Percentiles rank a stretch among this genome's conserved stretches.
phyloP scores from a whole-genome alignment of 2,888 invertebrate genomes.

The Platerodrilus igneus region DNA sequence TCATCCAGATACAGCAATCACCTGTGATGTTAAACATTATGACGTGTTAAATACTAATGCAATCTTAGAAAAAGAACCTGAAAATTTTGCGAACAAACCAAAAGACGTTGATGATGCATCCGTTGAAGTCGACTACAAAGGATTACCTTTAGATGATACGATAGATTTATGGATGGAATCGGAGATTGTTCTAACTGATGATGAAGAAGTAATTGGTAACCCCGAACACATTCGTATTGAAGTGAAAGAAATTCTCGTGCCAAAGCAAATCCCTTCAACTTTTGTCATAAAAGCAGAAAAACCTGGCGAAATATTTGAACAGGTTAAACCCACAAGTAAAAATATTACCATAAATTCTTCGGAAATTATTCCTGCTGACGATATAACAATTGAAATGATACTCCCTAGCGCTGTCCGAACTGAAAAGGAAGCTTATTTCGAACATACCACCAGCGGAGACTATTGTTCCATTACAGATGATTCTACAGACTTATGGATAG shows the following conservation, averaged over 20 bases:
- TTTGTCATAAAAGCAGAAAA: no score
- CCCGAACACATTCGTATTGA: background rate
- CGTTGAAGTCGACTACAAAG: constrained; percentile 30
- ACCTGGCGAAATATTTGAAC: no score
- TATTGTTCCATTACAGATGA: constrained; percentile 4
- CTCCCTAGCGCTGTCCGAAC: no score
- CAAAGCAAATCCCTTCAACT: background rate
- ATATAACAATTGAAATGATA: no score
- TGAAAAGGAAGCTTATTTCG: background rate
- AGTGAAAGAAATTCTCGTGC: background rate
- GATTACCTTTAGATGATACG: constrained; percentile 30
- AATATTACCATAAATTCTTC: no score
- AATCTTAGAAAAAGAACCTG: no score
- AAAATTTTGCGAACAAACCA: no score
- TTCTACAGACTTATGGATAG: constrained; percentile 15
- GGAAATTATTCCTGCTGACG: background rate
- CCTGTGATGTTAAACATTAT: no score
- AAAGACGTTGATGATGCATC: no score
- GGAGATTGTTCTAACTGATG: constrained; percentile 31
- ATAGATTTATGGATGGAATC: constrained; percentile 30
- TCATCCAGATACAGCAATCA: no score
- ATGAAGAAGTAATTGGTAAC: constrained; percentile 7
- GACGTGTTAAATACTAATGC: no score
- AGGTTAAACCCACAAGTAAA: no score
- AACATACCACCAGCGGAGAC: background rate